Evolutionary conservation across 2,888 invertebrate genomes (phyloP).

Genomic region (Scaptomyza parva): DNA sequence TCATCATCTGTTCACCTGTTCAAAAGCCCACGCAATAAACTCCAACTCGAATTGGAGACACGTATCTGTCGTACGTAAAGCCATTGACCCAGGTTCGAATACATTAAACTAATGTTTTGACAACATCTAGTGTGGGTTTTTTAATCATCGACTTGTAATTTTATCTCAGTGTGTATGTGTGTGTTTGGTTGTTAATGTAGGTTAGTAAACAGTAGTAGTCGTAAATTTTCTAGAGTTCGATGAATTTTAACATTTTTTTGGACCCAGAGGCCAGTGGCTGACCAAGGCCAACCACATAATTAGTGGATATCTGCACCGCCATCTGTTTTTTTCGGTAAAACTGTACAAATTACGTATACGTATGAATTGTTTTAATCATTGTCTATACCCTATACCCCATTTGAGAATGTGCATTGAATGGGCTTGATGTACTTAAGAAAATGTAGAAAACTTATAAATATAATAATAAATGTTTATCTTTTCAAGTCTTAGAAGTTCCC

Average conservation of each 20-base stretch:
- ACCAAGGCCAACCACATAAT: slow-evolving; percentile 73
- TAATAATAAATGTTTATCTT: too few species aligned
- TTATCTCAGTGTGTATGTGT: slow-evolving; percentile 6
- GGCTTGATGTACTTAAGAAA: background rate
- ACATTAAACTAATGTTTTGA: slow-evolving; percentile 15
- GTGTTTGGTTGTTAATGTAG: slow-evolving; percentile 39
- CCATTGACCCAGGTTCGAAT: slow-evolving; percentile 54
- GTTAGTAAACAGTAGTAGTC: slow-evolving; percentile 54
- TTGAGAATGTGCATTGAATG: background rate
- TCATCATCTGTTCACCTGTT: slow-evolving; percentile 15
- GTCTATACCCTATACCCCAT: background rate
- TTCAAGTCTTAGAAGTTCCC: too few species aligned
- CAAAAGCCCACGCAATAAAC: slow-evolving; percentile 25
- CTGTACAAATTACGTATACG: slow-evolving; percentile 42
- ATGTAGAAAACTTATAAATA: background rate
- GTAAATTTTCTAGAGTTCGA: slow-evolving; percentile 63
- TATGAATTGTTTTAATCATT: slow-evolving; percentile 11
- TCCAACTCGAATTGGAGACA: slow-evolving; percentile 4
- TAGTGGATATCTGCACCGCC: slow-evolving; percentile 38
- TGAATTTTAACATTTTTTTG: slow-evolving; percentile 66
- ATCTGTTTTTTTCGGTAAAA: background rate
- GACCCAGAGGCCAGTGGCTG: slow-evolving; percentile 34
- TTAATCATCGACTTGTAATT: slow-evolving; percentile 1
- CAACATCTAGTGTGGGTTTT: slow-evolving; percentile 6
- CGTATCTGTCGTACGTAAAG: slow-evolving; percentile 26